Percentiles rank a stretch among this genome's conserved stretches.
Evolutionary conservation across 2,888 invertebrate genomes (phyloP).

Genomic region (Mycalesis mineus): DNA sequence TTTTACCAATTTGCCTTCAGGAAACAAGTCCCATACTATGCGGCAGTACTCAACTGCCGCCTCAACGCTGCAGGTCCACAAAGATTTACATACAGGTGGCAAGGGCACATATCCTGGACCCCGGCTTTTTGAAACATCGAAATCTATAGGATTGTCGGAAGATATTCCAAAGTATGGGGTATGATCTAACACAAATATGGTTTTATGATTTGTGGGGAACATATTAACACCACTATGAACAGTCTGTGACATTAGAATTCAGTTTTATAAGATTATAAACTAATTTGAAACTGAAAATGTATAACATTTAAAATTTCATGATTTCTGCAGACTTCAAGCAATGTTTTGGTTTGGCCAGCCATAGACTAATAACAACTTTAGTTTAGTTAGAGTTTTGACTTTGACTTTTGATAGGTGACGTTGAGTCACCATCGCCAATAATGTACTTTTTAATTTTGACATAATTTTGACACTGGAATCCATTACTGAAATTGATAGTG

Average conservation of each 20-base stretch:
- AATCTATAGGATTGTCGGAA: conserved; percentile 88
- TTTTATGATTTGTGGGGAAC: conserved; percentile 93
- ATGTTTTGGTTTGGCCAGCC: too few species aligned
- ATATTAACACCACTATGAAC: conserved; percentile 44
- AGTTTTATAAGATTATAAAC: too few species aligned
- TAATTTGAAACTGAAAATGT: too few species aligned
- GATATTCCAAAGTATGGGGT: conserved; percentile 93
- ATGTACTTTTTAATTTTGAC: too few species aligned
- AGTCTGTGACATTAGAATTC: background rate
- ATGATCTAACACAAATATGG: conserved; percentile 96
- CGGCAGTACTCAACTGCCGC: conserved; percentile 97
- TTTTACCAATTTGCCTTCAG: conserved; percentile 88
- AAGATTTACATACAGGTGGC: conserved; percentile 91
- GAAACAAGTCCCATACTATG: conserved; percentile 98
- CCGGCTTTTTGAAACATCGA: conserved; percentile 85
- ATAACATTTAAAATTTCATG: too few species aligned
- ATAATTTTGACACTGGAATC: too few species aligned
- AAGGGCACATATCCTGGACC: conserved; percentile 85
- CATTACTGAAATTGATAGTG: too few species aligned
- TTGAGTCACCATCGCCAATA: too few species aligned
- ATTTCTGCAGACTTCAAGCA: too few species aligned
- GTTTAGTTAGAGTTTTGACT: too few species aligned
- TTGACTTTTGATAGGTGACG: too few species aligned
- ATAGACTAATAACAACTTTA: too few species aligned
- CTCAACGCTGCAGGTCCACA: conserved; percentile 98